Percentiles rank a stretch among this genome's conserved stretches.
phyloP scores from a whole-genome alignment of 2,797 vertebrate genomes.

The Borostomias antarcticus region DNA sequence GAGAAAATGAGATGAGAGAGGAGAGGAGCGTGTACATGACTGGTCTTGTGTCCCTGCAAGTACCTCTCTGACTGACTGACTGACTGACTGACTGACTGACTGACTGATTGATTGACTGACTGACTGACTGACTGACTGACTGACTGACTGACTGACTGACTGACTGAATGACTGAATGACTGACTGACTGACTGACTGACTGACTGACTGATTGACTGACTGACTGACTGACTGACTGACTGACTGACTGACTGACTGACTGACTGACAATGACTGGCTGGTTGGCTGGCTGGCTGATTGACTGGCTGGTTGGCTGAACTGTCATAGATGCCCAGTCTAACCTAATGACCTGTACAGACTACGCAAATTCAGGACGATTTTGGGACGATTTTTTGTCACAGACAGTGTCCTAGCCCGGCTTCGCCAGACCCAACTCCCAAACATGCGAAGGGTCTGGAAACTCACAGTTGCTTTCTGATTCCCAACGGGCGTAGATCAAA shows the following conservation, averaged over 20 bases:
- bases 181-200: neutral
- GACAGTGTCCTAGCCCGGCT: too few relatives aligned
- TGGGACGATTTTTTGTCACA: too few relatives aligned
- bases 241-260: neutral
- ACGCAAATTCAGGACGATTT: too few relatives aligned
- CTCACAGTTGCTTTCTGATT: too few relatives aligned
- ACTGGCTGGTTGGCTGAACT: too few relatives aligned
- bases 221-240: neutral
- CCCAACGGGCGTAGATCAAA: too few relatives aligned
- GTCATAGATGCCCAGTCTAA: too few relatives aligned
- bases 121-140: neutral
- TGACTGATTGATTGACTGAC: neutral
- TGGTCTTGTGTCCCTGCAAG: neutral
- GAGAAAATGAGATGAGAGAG: neutral
- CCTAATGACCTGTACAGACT: too few relatives aligned
- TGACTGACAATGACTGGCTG: too few relatives aligned
- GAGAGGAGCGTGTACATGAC: neutral
- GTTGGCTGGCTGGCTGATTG: too few relatives aligned
- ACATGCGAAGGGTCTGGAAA: too few relatives aligned
- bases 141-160: neutral
- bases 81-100: neutral
- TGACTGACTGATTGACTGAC: neutral
- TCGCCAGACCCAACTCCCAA: too few relatives aligned
- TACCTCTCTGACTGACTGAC: neutral
- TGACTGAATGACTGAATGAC: conserved; percentile 5